Evolutionary conservation across 2,113 vertebrate genomes (phyloP), one percentile per base, ranked within the genome.

Genomic region (Bombycilla garrulus): DNA sequence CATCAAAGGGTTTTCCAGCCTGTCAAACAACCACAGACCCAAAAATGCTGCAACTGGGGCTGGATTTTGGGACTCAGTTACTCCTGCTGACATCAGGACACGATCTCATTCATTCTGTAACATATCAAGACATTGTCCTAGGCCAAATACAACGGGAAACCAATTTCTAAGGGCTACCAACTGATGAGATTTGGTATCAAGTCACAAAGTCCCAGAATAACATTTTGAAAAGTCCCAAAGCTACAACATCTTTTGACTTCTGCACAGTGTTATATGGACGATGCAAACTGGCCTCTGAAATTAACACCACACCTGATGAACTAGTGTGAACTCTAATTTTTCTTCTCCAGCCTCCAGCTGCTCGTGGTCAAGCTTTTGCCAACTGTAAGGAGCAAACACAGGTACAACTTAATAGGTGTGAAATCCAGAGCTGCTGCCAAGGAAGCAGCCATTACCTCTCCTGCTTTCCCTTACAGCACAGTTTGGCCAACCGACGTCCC

Each of bases 381-480:
- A 87, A 22, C 42, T 31, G 11, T 22, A 76, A 91, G 74, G 53
- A 82, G 42, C 42, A 95, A 92, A 82, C 26, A 51, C 8, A 29
- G 3, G 42, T 54, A 53, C 42, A n/a, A 72, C 45, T 80, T 70
- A 58, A 70, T 73, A 95, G 62, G 66, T 77, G 78, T 65, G 78
- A 95, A 91, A 95, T 42, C 44, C 54, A 79, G 69, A 81, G 61
- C 47, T 71, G 62, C 35, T 93, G 76, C 78, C 82, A 67, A 57
- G 69, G 56, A 81, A 81, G 36, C 15, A 81, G 76, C 81, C 66
- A 74, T 40, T 78, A 77, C 60, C 36, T 67, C 50, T 40, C 60
- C 64, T 62, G 45, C 23, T 56, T 35, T 38, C 66, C 44, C 61
- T 78, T 47, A 69, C 2, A 91, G 90, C 58, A 80, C 66, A 93